Percentiles rank a stretch among this genome's conserved stretches.
These are phyloP conservation scores for Helobdella robusta DNA, from an alignment of 2,888 invertebrate species.

Conservation along the genomic window DNA sequence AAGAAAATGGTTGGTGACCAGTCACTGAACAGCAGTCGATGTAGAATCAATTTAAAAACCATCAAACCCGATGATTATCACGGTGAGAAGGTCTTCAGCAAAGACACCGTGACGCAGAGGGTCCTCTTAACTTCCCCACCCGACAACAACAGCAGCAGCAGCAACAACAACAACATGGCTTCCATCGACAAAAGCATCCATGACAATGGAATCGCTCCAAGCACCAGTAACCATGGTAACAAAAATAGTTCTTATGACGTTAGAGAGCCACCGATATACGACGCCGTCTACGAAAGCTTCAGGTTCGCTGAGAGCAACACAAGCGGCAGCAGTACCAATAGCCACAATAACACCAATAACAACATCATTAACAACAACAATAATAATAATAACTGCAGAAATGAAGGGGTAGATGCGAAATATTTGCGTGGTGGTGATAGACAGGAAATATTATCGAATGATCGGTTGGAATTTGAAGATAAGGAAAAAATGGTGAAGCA, in stretches of 20 bases:
- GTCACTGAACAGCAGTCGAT: not conserved
- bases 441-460: too few species aligned
- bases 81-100: slow-evolving; percentile 45
- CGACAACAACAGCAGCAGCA: not conserved
- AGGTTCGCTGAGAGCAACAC: too few species aligned
- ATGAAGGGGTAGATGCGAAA: too few species aligned
- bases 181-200: not conserved
- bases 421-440: too few species aligned
- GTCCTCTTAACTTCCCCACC: slow-evolving; percentile 9
- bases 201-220: too few species aligned
- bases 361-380: too few species aligned
- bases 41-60: slow-evolving; percentile 5
- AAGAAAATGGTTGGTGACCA: not conserved
- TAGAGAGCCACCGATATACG: slow-evolving; percentile 10
- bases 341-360: too few species aligned
- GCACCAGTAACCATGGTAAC: not conserved
- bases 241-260: not conserved
- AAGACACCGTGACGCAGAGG: slow-evolving; percentile 42
- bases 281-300: slow-evolving; percentile 1
- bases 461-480: too few species aligned
- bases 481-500: too few species aligned
- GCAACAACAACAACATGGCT: too few species aligned
- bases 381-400: too few species aligned
- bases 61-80: slow-evolving; percentile 26
- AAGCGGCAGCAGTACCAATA: too few species aligned